Conservation (phyloP, 2,888 invertebrate genomes). For the Arenicola marina region DNA sequence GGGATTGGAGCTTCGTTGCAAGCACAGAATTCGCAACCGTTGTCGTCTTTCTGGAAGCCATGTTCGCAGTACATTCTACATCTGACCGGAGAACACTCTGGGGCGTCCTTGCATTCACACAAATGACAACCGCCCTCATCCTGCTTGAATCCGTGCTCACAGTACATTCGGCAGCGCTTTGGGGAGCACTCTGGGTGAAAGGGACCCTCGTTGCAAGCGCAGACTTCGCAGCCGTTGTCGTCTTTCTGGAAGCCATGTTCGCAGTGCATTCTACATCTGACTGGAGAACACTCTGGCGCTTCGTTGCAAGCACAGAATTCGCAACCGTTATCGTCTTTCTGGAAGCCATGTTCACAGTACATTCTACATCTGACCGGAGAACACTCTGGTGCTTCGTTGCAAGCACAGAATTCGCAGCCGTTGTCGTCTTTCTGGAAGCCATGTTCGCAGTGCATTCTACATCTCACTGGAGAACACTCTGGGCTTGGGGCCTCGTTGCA, state of each 20-base stretch:
- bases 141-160: too few species aligned
- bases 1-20: too few species aligned
- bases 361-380: conserved; percentile 16
- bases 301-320: conserved; percentile 21
- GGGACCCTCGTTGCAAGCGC: too few species aligned
- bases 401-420: conserved; percentile 17
- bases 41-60: too few species aligned
- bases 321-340: conserved; percentile 25
- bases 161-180: too few species aligned
- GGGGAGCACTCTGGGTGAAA: too few species aligned
- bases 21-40: too few species aligned
- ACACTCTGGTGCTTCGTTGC: not conserved
- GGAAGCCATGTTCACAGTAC: conserved; percentile 27
- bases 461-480: conserved; percentile 2
- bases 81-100: too few species aligned
- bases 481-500: not conserved
- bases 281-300: not conserved
- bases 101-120: too few species aligned
- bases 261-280: conserved; percentile 21
- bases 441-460: conserved; percentile 7
- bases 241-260: conserved; percentile 6
- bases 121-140: too few species aligned
- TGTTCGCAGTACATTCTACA: too few species aligned
- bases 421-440: conserved; percentile 11
- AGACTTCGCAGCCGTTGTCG: too few species aligned